Evolutionary conservation across 2,113 vertebrate genomes (phyloP).

Genomic region (Mus spicilegus): DNA sequence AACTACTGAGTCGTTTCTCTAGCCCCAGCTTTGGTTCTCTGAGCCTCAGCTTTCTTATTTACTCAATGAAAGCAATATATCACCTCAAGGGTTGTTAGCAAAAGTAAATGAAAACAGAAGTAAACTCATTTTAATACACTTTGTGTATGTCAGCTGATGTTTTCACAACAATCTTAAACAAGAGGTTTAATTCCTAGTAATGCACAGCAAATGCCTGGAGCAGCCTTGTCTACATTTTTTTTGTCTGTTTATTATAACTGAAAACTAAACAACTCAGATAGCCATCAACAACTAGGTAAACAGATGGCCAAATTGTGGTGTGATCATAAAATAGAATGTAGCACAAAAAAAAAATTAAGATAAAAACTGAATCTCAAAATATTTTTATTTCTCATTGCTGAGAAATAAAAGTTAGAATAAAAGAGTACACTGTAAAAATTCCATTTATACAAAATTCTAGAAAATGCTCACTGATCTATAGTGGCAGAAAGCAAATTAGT

Average conservation of each 20-base stretch:
- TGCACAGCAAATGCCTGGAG: neutral
- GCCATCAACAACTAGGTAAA: neutral
- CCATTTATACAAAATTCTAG: slow-evolving; percentile 36
- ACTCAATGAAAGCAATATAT: no score
- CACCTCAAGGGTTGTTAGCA: no score
- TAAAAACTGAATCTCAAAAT: neutral
- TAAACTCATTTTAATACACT: neutral
- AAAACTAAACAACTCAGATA: neutral
- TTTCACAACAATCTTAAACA: neutral
- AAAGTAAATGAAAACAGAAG: neutral
- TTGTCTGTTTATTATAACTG: neutral
- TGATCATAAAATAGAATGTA: neutral
- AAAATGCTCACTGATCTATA: neutral
- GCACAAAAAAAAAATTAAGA: neutral
- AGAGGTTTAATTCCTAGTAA: neutral
- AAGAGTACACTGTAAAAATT: neutral
- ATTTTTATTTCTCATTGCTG: neutral
- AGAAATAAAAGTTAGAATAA: neutral
- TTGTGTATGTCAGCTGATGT: neutral
- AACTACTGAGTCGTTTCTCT: neutral
- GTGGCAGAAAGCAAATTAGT: neutral
- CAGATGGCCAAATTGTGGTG: neutral
- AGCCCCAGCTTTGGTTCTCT: neutral
- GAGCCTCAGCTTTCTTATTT: neutral
- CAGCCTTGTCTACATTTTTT: neutral